Evolutionary conservation across 1,140 invertebrate species (phyloP).

Genomic region (Maniola jurtina): DNA sequence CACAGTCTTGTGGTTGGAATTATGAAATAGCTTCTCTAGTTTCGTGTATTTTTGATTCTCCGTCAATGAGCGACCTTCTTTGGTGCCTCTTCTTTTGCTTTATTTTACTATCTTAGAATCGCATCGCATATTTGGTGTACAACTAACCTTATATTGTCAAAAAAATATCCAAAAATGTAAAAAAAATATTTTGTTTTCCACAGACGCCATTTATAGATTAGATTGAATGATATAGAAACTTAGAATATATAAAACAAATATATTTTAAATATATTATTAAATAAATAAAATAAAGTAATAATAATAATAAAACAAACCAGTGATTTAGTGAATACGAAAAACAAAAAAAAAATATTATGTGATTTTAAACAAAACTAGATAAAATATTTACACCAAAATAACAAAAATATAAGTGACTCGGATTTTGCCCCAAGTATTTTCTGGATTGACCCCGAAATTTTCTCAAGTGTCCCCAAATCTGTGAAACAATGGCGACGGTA

Average conservation of each 20-base stretch:
- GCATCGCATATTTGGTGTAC: not conserved
- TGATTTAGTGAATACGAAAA: slow-evolving; percentile 26
- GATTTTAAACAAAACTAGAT: slow-evolving; percentile 15
- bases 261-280: slow-evolving; percentile 15
- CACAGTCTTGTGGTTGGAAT: too few relatives aligned
- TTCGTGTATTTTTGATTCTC: too few relatives aligned
- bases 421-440: slow-evolving; percentile 2
- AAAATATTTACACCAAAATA: slow-evolving; percentile 20
- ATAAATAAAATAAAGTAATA: slow-evolving; percentile 1
- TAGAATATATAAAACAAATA: slow-evolving; percentile 12
- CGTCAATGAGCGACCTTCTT: too few relatives aligned
- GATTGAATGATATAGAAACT: slow-evolving; percentile 20
- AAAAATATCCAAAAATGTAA: not conserved
- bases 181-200: not conserved
- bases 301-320: slow-evolving; percentile 13
- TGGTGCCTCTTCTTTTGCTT: too few relatives aligned
- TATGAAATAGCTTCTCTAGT: too few relatives aligned
- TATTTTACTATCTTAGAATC: not conserved
- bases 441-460: slow-evolving; percentile 5
- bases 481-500: slow-evolving; percentile 36
- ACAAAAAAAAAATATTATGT: slow-evolving; percentile 19
- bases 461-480: slow-evolving; percentile 16
- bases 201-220: slow-evolving; percentile 26
- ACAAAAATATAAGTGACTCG: slow-evolving; percentile 2
- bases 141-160: not conserved